Evolutionary conservation across 2,113 vertebrate genomes (phyloP), one percentile per base, ranked within the genome.

Genomic region (Empidonax alnorum): DNA sequence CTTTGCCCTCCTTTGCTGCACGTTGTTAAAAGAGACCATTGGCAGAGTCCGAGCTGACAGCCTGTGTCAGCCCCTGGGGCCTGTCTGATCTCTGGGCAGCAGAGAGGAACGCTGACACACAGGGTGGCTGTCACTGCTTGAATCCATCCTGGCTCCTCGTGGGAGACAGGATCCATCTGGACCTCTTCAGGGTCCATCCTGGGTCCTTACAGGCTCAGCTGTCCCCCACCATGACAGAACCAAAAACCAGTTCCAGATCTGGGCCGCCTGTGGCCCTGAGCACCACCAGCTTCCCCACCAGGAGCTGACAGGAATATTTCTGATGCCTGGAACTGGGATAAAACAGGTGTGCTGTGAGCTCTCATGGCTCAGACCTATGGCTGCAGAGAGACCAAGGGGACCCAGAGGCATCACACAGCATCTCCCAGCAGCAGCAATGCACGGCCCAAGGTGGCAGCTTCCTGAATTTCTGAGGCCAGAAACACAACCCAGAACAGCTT

Each of bases 281-380:
- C 41, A 58, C 50, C 33, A 5, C 1, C 1, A 5, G 4, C 13
- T 74, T 71, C 31, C 37, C 23, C 50, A 3, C 41, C 41, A 20
- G 7, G 27, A 79, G 67, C 37, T 3, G 4, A 44, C 8, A 65
- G 63, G 50, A 66, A 10, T 33, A 76, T 52, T 74, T 66, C 62
- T 28, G 44, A 3, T 20, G 12, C 16, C 71, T 35, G 49, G 30
- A 79, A 30, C 39, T 1, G 2, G 39, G 27, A 61, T 53, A 56
- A 49, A 73, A 41, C 23, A 44, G 63, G 39, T 4, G 50, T 17
- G 13, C 73, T 21, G 13, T 1, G 11, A 59, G 59, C n/a, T 85
- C 31, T 31, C 0, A 1, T 19, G 39, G 42, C 77, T 87, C 31
- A 63, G 67, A 33, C 35, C 56, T 31, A 4, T 0, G 0, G 58